Percentiles rank a stretch among this genome's conserved stretches.
Conservation (phyloP, 2,888 invertebrate species). For the Gymnoscelis rufifasciata region DNA sequence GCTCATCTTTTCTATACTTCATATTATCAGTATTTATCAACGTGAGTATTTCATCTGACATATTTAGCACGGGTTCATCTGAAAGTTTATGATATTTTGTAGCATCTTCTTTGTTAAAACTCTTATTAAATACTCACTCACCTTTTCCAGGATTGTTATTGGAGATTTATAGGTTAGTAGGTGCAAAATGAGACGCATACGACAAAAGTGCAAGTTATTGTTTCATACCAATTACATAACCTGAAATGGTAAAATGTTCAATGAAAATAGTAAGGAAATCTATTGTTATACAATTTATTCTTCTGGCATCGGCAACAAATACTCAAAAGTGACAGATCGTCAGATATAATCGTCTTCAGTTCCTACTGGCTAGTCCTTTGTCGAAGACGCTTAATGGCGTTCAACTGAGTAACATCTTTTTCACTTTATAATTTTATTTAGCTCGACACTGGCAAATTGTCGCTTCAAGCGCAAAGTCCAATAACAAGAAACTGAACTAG, state of each 20-base stretch:
- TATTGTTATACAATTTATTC: too few species aligned
- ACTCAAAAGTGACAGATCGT: too few species aligned
- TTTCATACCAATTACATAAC: slow-evolving; percentile 57
- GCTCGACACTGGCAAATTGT: too few species aligned
- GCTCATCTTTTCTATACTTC: background rate
- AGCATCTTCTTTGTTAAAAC: background rate
- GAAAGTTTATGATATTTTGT: slow-evolving; percentile 18
- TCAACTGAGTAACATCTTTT: too few species aligned
- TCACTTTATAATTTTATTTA: too few species aligned
- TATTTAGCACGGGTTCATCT: slow-evolving; percentile 25
- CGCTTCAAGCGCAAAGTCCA: too few species aligned
- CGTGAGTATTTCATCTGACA: slow-evolving; percentile 29
- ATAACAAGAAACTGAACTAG: too few species aligned
- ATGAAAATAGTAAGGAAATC: too few species aligned
- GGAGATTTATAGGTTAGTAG: slow-evolving; percentile 14
- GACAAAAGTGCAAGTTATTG: slow-evolving; percentile 41
- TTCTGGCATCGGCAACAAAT: too few species aligned
- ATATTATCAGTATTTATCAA: slow-evolving; percentile 13
- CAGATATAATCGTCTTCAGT: too few species aligned
- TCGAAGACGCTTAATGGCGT: too few species aligned
- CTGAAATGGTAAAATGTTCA: slow-evolving; percentile 43
- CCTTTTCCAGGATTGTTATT: slow-evolving; percentile 6
- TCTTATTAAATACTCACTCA: slow-evolving; percentile 14
- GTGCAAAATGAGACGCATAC: slow-evolving; percentile 47
- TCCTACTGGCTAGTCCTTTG: too few species aligned